Evolutionary conservation across 2,113 vertebrate species (phyloP).

Genomic region (Leptodactylus fuscus): DNA sequence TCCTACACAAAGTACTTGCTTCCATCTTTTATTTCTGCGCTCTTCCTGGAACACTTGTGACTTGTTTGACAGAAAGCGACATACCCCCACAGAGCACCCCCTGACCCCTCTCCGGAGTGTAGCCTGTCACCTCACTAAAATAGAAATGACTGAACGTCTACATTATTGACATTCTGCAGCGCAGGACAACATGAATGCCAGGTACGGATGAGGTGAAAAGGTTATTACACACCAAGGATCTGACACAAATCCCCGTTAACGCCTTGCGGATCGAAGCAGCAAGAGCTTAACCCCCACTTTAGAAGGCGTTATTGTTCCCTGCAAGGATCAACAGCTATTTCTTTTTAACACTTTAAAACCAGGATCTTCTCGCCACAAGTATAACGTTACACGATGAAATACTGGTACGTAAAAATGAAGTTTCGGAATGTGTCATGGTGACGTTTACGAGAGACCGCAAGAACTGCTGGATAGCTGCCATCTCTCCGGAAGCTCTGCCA

Average conservation of each 20-base stretch:
- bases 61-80: conserved; percentile 24
- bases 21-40: not conserved
- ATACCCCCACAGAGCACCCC: conserved; percentile 18
- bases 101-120: conserved; percentile 23
- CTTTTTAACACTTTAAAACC: conserved; percentile 8
- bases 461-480: conserved; percentile 40
- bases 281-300: not conserved
- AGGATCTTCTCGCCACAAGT: not conserved
- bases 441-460: not conserved
- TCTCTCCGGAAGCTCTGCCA: conserved; percentile 41
- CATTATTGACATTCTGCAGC: conserved; percentile 44
- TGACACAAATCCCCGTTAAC: conserved; percentile 33
- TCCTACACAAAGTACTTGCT: not conserved
- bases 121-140: conserved; percentile 39
- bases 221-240: conserved; percentile 23
- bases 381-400: not conserved
- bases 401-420: not conserved
- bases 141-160: conserved; percentile 49
- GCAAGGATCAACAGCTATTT: not conserved
- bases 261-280: not conserved
- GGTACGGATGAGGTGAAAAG: conserved; percentile 34
- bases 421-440: not conserved
- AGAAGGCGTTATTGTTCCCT: not conserved
- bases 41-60: conserved; percentile 12
- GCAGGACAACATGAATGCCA: conserved; percentile 5